Evolutionary conservation across 1,140 invertebrate species (phyloP), one percentile per base, ranked within the genome.

Genomic region (Aphelenchoides besseyi): DNA sequence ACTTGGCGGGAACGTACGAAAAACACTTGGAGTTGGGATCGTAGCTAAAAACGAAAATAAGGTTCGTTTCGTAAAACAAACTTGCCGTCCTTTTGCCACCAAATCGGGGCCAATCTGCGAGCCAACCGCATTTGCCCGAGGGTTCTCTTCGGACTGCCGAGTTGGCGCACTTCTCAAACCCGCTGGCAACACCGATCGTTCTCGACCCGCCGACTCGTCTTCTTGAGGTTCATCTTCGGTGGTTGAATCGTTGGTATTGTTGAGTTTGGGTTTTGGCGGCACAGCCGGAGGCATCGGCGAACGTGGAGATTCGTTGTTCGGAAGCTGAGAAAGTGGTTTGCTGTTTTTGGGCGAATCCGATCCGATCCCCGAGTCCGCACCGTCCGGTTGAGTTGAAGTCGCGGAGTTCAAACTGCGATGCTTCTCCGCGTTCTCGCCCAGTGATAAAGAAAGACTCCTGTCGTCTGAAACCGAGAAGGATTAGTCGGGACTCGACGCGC

Each of bases 1-100:
- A 78, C 59, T 85, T 83, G 12, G 82, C 82, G 1, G 82, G 82
- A 1, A 83, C 82, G 68, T 83, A 83, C 0, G 83, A 85, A 70
- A 83, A 83, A 62, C 81, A 83, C 36, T 83, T 81, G 0, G 79
- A 83, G 8, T 72, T 69, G n/a, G 82, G 82, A 33, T 83, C 82
- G 57, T 83, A 83, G 41, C 80, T 81, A 53, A 29, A 23, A 66
- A 76, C 5, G 33, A 64, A 52, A 59, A 8, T 64, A 18, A 9
- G 9, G 33, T 8, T 59, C 36, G 23, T 64, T 64, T 8, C 26
- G 8, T 53, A 35, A 59, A 64, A 52, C 53, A 18, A 30, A 69
- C 59, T 41, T 70, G 82, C 78, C 82, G 64, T 62, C 79, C 82
- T 32, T 76, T 83, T 9, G 72, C 83, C 2, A 83, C 82, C 30